Base-by-base conservation (phyloP, 1,140 invertebrate genomes). In the Pemphigus obesinymphae region DNA sequence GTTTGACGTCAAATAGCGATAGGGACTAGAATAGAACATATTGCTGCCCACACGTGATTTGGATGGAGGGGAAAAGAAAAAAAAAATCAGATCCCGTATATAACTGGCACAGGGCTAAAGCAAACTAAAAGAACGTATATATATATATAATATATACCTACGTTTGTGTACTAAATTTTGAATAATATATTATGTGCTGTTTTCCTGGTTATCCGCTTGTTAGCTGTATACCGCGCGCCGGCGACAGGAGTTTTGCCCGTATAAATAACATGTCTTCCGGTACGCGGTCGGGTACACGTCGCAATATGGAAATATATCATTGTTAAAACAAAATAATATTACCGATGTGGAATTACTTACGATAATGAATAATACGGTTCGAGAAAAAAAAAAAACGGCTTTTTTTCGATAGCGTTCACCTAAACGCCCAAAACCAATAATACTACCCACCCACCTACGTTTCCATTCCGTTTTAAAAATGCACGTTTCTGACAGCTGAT, bases 1-100 rank as follows among this genome's bases (percentile, higher is more conserved):
- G 45, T 40, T 78, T 82, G 82, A 82, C 82, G 82, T 82, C 82
- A 82, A 82, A 61, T 61, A 72, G 17, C 72, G 13, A 45, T 17
- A 23, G 31, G 40, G 73, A 80, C 76, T 58, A 72, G 72, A 82
- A 82, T 75, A 82, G 72, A 72, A 73, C 48, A 43, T 40, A 45
- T 75, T 13, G 20, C 50, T 45, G 68, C 68, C 70, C 72, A 58
- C 50, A 31, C 26, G 20, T 26, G 43, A 23, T 63, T 37, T n/a
- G 17, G 31, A 31, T n/a, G 11, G 11, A 43, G 45, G 20, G 82
- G 13, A 26, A 10, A 26, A 15, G 29, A 78, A 23, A 13, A 6
- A 23, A 63, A 26, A 50, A 63, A 45, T 58, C n/a, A 40, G 5
- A 40, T 29, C 50, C 31, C 43, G 29, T 73, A 31, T 4, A 29